Evolutionary conservation across 2,797 vertebrate genomes (phyloP).

Genomic region (Myotis vivesi): DNA sequence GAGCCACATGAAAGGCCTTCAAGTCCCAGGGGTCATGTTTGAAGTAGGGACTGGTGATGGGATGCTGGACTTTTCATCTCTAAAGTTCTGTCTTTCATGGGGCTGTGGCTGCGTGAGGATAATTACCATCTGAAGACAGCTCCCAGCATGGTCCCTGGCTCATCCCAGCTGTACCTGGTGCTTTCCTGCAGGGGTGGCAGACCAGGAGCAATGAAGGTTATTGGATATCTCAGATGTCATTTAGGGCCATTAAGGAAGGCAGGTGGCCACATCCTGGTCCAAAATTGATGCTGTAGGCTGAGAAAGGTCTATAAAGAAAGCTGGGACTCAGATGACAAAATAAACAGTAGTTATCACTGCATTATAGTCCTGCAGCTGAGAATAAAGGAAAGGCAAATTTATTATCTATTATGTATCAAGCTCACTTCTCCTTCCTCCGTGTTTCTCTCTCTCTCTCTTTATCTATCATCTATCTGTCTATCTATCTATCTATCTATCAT

Average conservation of each 20-base stretch:
- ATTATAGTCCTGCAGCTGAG: not conserved
- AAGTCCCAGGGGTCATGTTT: not conserved
- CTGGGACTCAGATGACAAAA: not conserved
- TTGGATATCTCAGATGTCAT: not conserved
- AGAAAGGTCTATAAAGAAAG: not conserved
- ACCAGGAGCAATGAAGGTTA: not conserved
- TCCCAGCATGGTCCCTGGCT: not conserved
- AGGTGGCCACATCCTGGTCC: not conserved
- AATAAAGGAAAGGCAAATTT: not conserved
- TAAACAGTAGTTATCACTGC: not conserved
- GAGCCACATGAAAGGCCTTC: constrained; percentile 25
- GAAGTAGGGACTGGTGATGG: not conserved
- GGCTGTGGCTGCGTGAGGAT: not conserved
- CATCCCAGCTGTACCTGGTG: not conserved
- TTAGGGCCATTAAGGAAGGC: not conserved
- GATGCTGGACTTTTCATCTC: constrained; percentile 23
- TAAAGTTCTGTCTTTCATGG: constrained; percentile 5
- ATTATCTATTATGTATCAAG: not conserved
- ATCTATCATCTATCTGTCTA: not conserved
- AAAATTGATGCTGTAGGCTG: not conserved
- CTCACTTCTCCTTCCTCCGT: not conserved
- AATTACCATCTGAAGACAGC: constrained; percentile 36
- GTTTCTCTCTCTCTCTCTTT: not conserved
- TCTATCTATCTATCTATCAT: too few relatives aligned
- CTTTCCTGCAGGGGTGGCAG: not conserved